phyloP scores from a whole-genome alignment of 2,888 invertebrate genomes.

The Dicyrtoma fusca region DNA sequence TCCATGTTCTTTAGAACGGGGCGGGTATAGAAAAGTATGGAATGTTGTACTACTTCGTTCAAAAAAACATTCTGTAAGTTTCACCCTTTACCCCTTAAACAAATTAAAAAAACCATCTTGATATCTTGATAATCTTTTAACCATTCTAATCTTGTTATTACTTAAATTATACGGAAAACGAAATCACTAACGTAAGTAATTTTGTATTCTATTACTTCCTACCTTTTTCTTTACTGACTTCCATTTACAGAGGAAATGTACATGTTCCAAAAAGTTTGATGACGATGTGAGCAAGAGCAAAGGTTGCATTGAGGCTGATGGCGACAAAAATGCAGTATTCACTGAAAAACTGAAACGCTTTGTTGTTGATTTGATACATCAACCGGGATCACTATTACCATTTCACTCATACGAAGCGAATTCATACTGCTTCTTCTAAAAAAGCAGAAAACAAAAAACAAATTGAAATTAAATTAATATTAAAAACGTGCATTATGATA shows the following conservation, averaged over 20 bases:
- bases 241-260: constrained; percentile 18
- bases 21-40: constrained; percentile 66
- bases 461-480: too few relatives aligned
- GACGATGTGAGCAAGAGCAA: neutral
- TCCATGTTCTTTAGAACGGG: constrained; percentile 67
- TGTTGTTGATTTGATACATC: constrained; percentile 50
- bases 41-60: constrained; percentile 65
- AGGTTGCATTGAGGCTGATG: constrained; percentile 22
- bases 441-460: too few relatives aligned
- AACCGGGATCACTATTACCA: constrained; percentile 48
- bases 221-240: neutral
- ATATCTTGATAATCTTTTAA: too few relatives aligned
- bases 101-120: too few relatives aligned
- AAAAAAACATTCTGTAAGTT: constrained; percentile 26
- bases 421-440: constrained; percentile 41
- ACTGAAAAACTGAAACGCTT: constrained; percentile 46
- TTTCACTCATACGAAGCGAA: constrained; percentile 48
- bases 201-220: neutral
- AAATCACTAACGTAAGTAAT: too few relatives aligned
- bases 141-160: too few relatives aligned
- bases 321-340: constrained; percentile 23
- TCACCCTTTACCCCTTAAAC: too few relatives aligned
- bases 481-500: too few relatives aligned
- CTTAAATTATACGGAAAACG: too few relatives aligned
- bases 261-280: neutral